Percentiles rank a stretch among this genome's conserved stretches.
phyloP scores from a whole-genome alignment of 64 coral and sea anemone species.

The Stichodactyla mertensii region DNA sequence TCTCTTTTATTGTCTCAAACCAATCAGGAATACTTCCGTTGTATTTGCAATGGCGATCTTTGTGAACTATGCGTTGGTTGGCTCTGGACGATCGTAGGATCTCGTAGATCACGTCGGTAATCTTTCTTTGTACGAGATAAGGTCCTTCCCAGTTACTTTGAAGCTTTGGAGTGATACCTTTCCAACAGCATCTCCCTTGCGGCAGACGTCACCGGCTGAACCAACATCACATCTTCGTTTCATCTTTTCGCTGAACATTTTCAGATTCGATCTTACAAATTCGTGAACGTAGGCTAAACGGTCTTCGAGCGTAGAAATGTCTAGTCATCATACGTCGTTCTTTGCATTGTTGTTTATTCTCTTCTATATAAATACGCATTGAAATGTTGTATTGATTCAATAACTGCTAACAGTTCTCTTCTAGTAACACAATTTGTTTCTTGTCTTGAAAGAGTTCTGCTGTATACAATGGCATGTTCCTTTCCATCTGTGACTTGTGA shows the following conservation, averaged over 20 bases:
- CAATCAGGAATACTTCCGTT: neutral
- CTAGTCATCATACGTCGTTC: neutral
- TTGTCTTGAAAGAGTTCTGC: neutral
- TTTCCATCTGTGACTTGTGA: constrained; percentile 5
- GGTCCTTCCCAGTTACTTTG: constrained; percentile 25
- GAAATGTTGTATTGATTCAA: constrained; percentile 14
- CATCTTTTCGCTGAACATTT: neutral
- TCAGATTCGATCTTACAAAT: neutral
- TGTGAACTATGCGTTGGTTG: constrained; percentile 10
- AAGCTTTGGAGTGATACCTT: constrained; percentile 4
- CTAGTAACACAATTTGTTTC: constrained; percentile 21
- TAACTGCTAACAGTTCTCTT: constrained; percentile 13
- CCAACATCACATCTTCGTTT: constrained; percentile 3
- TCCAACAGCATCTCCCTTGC: constrained; percentile 16
- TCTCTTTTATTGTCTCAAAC: neutral
- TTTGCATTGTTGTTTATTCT: neutral
- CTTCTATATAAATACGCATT: constrained; percentile 38
- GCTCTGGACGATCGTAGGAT: neutral
- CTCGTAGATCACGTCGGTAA: constrained; percentile 4
- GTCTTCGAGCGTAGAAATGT: neutral
- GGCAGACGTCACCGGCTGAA: neutral
- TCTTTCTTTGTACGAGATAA: neutral
- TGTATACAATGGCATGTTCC: constrained; percentile 24
- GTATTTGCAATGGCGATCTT: neutral
- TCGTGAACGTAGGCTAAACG: neutral